Base-by-base conservation (phyloP, 1,140 invertebrate species). In the Bombus balteatus region DNA sequence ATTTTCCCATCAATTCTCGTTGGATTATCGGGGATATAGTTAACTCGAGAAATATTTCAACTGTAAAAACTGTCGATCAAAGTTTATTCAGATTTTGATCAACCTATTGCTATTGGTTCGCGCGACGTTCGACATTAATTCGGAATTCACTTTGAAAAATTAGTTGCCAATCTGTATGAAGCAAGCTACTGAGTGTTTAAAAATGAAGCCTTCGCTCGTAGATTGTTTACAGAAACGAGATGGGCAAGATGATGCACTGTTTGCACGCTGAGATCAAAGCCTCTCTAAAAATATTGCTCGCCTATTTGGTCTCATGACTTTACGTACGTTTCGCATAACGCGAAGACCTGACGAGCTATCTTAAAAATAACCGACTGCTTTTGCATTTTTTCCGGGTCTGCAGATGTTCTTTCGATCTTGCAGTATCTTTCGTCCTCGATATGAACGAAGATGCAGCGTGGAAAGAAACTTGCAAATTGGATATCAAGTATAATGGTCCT, bases 271-370 rank as follows among this genome's bases (percentile, higher is more conserved):
- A 83, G 81, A 83, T 83, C 65, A 83, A 83, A 83, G 82, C 10
- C 8, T 59, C 43, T 77, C 47, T 77, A 83, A 83, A 78, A 83
- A 78, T 83, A 83, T 83, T 83, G 47, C 82, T 70, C n/a, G 47
- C 12, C 62, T 57, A 78, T 77, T 70, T 41, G 15, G 28, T 53
- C 47, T 53, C 1, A 6, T 22, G 15, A 41, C 28, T 43, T 22
- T 47, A 47, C 43, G 47, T 39, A 25, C 28, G 9, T 76, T 37
- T 76, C 62, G 72, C 68, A 53, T 32, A 53, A 53, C 47, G 47
- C 47, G 18, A 43, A n/a, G 32, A 12, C 13, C 37, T 3, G 25
- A 59, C 68, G 5, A n/a, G 5, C 25, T 9, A 25, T 3, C 22
- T 83, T 70, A 59, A 83, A 77, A 83, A 83, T 83, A 83, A 41